Conservation (phyloP, 1,140 invertebrate species). For the Cherax destructor region DNA sequence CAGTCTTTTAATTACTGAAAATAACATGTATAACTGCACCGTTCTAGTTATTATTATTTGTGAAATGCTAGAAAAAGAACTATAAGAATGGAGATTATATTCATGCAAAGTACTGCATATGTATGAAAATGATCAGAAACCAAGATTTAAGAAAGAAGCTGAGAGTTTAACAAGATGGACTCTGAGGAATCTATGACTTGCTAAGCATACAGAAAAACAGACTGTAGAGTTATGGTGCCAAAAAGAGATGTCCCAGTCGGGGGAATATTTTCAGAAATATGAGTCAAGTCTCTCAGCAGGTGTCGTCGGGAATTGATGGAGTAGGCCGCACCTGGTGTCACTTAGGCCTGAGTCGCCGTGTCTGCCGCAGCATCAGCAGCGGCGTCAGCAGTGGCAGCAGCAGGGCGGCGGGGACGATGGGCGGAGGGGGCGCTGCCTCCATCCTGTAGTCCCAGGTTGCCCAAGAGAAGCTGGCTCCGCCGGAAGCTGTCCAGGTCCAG, state of each 20-base stretch:
- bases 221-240: neutral
- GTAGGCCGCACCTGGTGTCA: slow-evolving; percentile 10
- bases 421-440: neutral
- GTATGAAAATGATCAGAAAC: neutral
- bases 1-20: neutral
- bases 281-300: neutral
- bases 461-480: slow-evolving; percentile 74
- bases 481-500: slow-evolving; percentile 94
- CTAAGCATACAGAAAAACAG: neutral
- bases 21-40: neutral
- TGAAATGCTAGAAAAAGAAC: neutral
- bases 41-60: neutral
- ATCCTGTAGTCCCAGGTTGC: neutral
- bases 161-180: neutral
- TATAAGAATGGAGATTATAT: neutral
- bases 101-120: neutral
- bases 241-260: neutral
- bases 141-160: neutral
- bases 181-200: neutral
- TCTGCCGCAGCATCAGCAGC: neutral
- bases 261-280: neutral
- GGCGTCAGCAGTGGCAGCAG: neutral
- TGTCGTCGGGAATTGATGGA: neutral
- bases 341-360: neutral
- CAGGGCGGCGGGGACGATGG: slow-evolving; percentile 4